phyloP scores from a whole-genome alignment of 2,888 invertebrate species.

The Griposia aprilina region DNA sequence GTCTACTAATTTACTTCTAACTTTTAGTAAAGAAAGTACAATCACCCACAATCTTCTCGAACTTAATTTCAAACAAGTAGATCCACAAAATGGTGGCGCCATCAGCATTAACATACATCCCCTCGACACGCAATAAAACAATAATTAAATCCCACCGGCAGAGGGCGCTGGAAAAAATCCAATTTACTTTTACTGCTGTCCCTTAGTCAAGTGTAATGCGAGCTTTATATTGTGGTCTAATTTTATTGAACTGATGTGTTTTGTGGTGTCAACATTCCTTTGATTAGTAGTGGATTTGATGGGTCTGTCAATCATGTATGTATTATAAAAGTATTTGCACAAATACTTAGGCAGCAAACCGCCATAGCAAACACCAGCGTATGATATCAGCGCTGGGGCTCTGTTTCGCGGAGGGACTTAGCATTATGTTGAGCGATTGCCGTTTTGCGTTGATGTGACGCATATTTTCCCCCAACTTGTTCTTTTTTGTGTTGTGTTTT shows the following conservation, averaged over 20 bases:
- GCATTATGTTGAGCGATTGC: no score
- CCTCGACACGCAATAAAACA: constrained; percentile 84
- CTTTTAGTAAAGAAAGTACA: constrained; percentile 22
- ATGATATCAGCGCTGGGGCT: no score
- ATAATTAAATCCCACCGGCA: constrained; percentile 84
- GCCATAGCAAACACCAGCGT: no score
- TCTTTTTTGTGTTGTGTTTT: no score
- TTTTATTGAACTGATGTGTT: constrained; percentile 31
- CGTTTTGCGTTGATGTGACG: no score
- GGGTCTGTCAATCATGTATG: not conserved
- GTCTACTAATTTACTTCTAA: not conserved
- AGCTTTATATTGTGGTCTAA: constrained; percentile 42
- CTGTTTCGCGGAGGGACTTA: no score
- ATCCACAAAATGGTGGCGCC: constrained; percentile 55
- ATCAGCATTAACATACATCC: constrained; percentile 76
- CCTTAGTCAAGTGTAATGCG: constrained; percentile 66
- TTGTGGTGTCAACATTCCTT: constrained; percentile 27
- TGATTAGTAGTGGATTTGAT: not conserved
- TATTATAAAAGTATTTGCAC: not conserved
- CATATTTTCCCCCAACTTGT: no score
- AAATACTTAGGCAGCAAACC: no score
- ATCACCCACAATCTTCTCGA: constrained; percentile 12
- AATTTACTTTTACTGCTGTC: constrained; percentile 85
- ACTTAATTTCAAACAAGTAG: constrained; percentile 54
- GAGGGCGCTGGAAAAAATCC: constrained; percentile 83